phyloP scores from a whole-genome alignment of 1,140 invertebrate genomes.

The Drosophila lowei region DNA sequence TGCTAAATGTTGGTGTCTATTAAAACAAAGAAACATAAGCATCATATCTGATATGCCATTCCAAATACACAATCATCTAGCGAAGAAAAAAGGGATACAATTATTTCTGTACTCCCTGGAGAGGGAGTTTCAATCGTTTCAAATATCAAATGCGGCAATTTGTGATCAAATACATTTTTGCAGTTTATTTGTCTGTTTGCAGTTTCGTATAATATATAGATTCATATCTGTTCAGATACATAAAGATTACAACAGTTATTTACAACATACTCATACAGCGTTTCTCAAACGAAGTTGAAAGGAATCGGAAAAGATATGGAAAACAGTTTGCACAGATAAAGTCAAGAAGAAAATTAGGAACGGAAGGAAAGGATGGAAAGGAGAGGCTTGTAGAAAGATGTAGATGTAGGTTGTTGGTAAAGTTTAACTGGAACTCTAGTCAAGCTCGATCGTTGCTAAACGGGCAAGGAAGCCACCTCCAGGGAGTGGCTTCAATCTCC shows the following conservation, averaged over 20 bases:
- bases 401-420: slow-evolving; percentile 5
- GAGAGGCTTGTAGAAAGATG: not conserved
- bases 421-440: slow-evolving; percentile 9
- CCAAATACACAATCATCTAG: too few relatives aligned
- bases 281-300: slow-evolving; percentile 49
- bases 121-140: not conserved
- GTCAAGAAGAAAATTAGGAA: slow-evolving; percentile 8
- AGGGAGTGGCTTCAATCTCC: slow-evolving; percentile 54
- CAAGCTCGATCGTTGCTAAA: slow-evolving; percentile 9
- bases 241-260: slow-evolving; percentile 76
- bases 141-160: not conserved
- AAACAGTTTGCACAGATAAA: slow-evolving; percentile 2
- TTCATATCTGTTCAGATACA: slow-evolving; percentile 57
- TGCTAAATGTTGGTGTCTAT: too few relatives aligned
- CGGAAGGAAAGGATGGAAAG: not conserved
- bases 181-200: slow-evolving; percentile 81
- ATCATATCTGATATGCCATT: too few relatives aligned
- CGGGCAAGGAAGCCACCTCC: slow-evolving; percentile 53
- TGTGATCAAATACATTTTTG: slow-evolving; percentile 78
- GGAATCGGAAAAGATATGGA: not conserved
- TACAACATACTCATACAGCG: slow-evolving; percentile 74
- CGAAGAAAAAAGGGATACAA: not conserved
- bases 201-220: slow-evolving; percentile 72
- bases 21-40: too few relatives aligned
- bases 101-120: too few relatives aligned